Base-by-base conservation (phyloP, 1,140 invertebrate genomes). In the Camponotus vicinus region DNA sequence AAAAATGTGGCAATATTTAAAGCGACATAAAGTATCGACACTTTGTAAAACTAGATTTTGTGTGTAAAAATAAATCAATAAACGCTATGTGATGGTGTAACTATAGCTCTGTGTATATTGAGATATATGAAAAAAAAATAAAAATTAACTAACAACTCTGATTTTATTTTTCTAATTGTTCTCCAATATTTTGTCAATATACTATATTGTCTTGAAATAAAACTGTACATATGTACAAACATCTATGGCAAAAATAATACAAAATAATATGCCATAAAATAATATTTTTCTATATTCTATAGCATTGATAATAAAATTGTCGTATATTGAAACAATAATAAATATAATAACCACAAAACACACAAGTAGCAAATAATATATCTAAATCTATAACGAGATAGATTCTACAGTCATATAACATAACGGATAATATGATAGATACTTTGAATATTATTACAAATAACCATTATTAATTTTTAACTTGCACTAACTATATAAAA, bases 11-110 rank as follows among this genome's bases (percentile, higher is more conserved):
- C 55, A 5, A 49, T 45, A 40, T 73, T 57, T n/a, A 59, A 45
- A 82, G 7, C 15, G 13, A 73, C 27, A 59, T 73, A 75, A 83
- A 73, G 75, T 42, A 67, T 11, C 55, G 67, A 45, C 42, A 40
- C 32, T 21, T 11, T 34, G 55, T 83, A 83, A 73, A 73, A 63
- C 21, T 21, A 69, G 73, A 11, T 37, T 57, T 83, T 83, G 9
- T 45, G 0, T 42, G 61, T 73, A 55, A 61, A 83, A 82, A 73
- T 73, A 45, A 73, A 83, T 75, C 69, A 37, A 83, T 83, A 83
- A 82, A 82, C 34, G 27, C 27, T 42, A 34, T 55, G 45, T 77
- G 18, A 32, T 59, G 13, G 32, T 32, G 27, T 34, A 40, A 40
- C 27, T 70, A 15, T 21, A 63, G 37, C 4, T 57, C 5, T 13